Evolutionary conservation across 2,888 invertebrate genomes (phyloP).

Genomic region (Epinotia ramella): DNA sequence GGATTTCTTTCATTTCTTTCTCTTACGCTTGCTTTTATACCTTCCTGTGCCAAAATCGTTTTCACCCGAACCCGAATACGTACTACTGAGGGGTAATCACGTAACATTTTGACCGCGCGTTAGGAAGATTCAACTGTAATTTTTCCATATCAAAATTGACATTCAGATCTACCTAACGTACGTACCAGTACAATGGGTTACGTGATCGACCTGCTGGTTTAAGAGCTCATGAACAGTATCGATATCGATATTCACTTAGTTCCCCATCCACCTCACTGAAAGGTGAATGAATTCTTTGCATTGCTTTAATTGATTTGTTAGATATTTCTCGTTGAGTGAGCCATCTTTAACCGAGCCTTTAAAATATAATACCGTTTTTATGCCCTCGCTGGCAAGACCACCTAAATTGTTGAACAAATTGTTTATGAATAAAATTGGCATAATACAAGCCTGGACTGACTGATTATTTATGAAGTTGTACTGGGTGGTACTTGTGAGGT

Average conservation of each 20-base stretch:
- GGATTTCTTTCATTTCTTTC: no score
- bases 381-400: slow-evolving; percentile 42
- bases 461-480: slow-evolving; percentile 23
- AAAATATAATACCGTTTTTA: slow-evolving; percentile 63
- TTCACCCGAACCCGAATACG: no score
- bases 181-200: no score
- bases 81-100: no score
- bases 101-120: no score
- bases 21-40: no score
- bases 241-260: slow-evolving; percentile 44
- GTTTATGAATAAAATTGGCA: slow-evolving; percentile 44
- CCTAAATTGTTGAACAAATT: slow-evolving; percentile 45
- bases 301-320: slow-evolving; percentile 82
- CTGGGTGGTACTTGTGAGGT: background rate
- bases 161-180: no score
- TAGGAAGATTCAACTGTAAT: no score
- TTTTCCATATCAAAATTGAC: no score
- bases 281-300: slow-evolving; percentile 82
- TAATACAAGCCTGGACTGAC: slow-evolving; percentile 26
- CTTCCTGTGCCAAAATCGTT: no score
- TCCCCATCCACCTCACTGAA: slow-evolving; percentile 62
- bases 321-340: slow-evolving; percentile 79
- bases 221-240: background rate
- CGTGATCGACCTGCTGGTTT: no score
- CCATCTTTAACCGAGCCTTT: slow-evolving; percentile 77